These are phyloP conservation scores for Cactoblastis cactorum DNA, from an alignment of 2,888 invertebrate species.

Conservation along the genomic window DNA sequence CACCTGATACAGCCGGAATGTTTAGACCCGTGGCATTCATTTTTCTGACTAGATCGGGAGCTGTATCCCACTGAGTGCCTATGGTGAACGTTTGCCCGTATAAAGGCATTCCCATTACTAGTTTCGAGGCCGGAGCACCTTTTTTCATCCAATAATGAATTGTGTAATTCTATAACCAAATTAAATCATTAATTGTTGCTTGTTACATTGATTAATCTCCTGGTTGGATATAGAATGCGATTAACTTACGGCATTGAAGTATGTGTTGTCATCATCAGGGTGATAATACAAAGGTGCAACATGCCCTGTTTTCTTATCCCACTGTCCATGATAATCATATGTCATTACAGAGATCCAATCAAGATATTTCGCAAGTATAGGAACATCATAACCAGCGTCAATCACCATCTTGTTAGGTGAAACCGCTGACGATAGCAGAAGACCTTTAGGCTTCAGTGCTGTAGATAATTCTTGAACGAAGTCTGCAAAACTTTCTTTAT, in stretches of 20 bases:
- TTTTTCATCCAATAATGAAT: constrained; percentile 93
- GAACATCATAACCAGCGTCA: constrained; percentile 91
- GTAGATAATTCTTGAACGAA: constrained; percentile 85
- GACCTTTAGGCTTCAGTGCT: constrained; percentile 82
- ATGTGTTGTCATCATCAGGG: constrained; percentile 88
- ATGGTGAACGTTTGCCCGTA: constrained; percentile 92
- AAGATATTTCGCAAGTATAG: constrained; percentile 84
- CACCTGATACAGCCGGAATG: constrained; percentile 86
- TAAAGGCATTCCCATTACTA: constrained; percentile 93
- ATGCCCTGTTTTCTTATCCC: constrained; percentile 95
- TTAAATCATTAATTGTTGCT: neutral
- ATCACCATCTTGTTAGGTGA: constrained; percentile 93
- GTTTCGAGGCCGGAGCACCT: constrained; percentile 88
- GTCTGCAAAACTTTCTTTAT: constrained; percentile 88
- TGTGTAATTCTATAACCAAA: constrained; percentile 84
- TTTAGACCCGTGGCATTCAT: constrained; percentile 83
- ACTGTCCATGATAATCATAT: constrained; percentile 94
- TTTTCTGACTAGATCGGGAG: constrained; percentile 69
- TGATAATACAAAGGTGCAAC: constrained; percentile 91
- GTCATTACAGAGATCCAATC: constrained; percentile 97
- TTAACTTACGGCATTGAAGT: constrained; percentile 87
- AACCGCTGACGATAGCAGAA: constrained; percentile 90
- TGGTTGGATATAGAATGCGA: no score
- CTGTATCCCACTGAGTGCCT: constrained; percentile 37
- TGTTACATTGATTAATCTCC: no score